These are phyloP conservation scores for Pleuronectes platessa DNA, from an alignment of 2,113 vertebrate species.

Conservation along the genomic window DNA sequence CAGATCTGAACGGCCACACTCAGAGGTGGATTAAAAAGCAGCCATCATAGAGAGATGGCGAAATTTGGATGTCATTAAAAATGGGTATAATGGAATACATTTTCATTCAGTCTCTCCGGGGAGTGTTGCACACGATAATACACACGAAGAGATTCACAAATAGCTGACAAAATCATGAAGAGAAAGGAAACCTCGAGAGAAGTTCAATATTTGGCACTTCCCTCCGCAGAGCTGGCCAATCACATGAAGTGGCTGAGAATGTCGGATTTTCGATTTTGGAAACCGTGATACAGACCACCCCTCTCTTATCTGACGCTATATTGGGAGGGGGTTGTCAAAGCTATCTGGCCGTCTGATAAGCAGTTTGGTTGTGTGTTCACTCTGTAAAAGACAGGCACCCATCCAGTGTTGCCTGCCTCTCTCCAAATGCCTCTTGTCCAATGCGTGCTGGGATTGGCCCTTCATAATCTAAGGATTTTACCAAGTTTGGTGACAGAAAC, in stretches of 20 bases:
- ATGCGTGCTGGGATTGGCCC: not conserved
- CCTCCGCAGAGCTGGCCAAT: not conserved
- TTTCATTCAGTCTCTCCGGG: not conserved
- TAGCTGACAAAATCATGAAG: not conserved
- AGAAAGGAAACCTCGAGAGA: not conserved
- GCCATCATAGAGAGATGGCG: not conserved
- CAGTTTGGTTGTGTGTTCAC: not conserved
- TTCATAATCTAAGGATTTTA: not conserved
- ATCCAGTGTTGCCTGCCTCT: not conserved
- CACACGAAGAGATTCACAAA: not conserved
- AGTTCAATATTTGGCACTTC: not conserved
- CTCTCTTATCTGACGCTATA: not conserved
- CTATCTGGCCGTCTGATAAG: not conserved
- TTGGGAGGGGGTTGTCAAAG: not conserved
- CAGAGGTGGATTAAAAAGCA: not conserved
- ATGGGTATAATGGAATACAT: not conserved
- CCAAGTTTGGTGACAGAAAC: not conserved
- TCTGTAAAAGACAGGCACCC: not conserved
- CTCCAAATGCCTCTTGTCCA: not conserved
- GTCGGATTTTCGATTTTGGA: not conserved
- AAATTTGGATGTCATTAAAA: not conserved
- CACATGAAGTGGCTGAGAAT: not conserved
- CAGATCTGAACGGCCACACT: not conserved
- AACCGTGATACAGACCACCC: not conserved
- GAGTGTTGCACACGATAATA: not conserved